Evolutionary conservation across 2,113 vertebrate genomes (phyloP).

Genomic region (Dendropsophus ebraccatus): DNA sequence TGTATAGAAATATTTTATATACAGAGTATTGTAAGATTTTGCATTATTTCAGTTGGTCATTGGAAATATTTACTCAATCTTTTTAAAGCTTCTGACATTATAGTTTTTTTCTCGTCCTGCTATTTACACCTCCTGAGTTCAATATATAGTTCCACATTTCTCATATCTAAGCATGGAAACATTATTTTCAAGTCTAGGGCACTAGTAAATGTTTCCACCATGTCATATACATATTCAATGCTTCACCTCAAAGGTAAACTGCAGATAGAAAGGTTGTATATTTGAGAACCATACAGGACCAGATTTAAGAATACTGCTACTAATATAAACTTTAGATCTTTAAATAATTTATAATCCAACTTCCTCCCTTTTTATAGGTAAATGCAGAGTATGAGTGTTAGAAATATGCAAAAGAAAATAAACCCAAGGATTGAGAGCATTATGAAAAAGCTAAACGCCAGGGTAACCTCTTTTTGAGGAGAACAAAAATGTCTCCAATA

Average conservation of each 20-base stretch:
- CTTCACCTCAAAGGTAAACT: neutral
- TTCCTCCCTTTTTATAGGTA: neutral
- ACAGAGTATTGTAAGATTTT: too few species aligned
- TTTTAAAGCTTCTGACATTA: too few species aligned
- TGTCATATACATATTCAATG: neutral
- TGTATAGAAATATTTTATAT: too few species aligned
- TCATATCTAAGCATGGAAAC: neutral
- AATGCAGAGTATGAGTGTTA: neutral
- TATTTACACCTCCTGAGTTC: too few species aligned
- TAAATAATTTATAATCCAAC: neutral
- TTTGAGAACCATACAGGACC: neutral
- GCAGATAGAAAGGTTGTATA: neutral
- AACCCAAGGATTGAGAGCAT: neutral
- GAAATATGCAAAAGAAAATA: conserved; percentile 11
- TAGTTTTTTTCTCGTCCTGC: too few species aligned
- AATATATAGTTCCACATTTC: too few species aligned
- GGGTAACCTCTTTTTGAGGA: conserved; percentile 25
- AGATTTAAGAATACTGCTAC: neutral
- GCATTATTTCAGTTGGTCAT: too few species aligned
- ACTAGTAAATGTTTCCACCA: neutral
- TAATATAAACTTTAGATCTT: neutral
- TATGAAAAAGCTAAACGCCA: neutral
- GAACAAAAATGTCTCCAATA: conserved; percentile 40
- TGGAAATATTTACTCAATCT: too few species aligned
- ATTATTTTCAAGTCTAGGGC: neutral